These are phyloP conservation scores for Notoglanidium macrostoma DNA, from an alignment of 2,797 vertebrate genomes.

Conservation along the genomic window DNA sequence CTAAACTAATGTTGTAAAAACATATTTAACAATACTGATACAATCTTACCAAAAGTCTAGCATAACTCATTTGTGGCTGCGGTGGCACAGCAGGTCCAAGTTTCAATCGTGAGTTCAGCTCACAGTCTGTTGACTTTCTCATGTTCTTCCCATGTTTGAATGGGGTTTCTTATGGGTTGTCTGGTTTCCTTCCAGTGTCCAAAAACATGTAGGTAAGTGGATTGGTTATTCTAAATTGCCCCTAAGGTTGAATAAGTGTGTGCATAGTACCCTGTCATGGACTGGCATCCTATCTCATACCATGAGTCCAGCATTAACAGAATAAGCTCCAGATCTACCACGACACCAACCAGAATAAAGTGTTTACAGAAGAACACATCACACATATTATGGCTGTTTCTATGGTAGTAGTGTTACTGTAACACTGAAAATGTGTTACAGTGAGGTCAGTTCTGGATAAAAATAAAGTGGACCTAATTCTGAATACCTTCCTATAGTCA, in stretches of 20 bases:
- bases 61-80: neutral
- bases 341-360: too few relatives aligned
- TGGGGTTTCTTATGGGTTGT: neutral
- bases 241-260: neutral
- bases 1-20: neutral
- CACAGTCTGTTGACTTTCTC: neutral
- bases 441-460: neutral
- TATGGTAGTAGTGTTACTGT: neutral
- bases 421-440: neutral
- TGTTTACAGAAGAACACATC: neutral
- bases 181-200: neutral
- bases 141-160: neutral
- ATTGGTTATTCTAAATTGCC: neutral
- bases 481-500: neutral
- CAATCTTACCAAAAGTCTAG: neutral
- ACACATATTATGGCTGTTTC: neutral
- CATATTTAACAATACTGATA: neutral
- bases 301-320: neutral
- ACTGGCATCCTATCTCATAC: neutral
- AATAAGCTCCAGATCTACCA: neutral
- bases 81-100: neutral
- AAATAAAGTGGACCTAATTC: slow-evolving; percentile 2
- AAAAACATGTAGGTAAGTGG: neutral
- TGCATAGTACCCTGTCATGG: neutral
- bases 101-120: neutral